These are phyloP conservation scores for Nephila pilipes DNA, from an alignment of 1,140 invertebrate genomes.

Conservation along the genomic window DNA sequence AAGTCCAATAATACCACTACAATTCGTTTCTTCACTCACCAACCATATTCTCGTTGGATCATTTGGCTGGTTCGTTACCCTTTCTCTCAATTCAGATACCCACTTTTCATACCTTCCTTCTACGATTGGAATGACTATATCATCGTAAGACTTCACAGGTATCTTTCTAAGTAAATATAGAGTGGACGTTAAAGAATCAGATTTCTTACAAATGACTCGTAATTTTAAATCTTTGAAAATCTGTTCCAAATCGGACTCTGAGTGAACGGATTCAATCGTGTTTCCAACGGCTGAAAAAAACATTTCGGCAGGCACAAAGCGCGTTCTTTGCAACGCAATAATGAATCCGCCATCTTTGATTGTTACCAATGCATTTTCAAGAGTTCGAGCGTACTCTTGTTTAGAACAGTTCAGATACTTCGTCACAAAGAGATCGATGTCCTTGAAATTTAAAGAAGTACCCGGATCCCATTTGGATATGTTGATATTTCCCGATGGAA, in stretches of 20 bases:
- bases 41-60: constrained; percentile 85
- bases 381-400: constrained; percentile 79
- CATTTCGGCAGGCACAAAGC: constrained; percentile 81
- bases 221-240: constrained; percentile 76
- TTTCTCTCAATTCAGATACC: constrained; percentile 85
- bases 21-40: constrained; percentile 83
- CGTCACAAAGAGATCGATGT: constrained; percentile 80
- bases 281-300: constrained; percentile 78
- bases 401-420: constrained; percentile 80
- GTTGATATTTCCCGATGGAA: constrained; percentile 79
- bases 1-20: constrained; percentile 91
- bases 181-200: constrained; percentile 80
- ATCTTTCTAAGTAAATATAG: constrained; percentile 80
- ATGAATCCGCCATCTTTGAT: constrained; percentile 88
- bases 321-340: constrained; percentile 87
- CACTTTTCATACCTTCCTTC: constrained; percentile 84
- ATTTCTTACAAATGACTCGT: constrained; percentile 79
- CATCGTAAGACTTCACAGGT: constrained; percentile 74
- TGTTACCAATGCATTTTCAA: constrained; percentile 81
- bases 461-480: constrained; percentile 80
- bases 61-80: constrained; percentile 80
- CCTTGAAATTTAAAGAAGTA: constrained; percentile 76
- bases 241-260: constrained; percentile 61
- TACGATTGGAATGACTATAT: constrained; percentile 80
- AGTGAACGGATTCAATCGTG: constrained; percentile 10